phyloP scores from a whole-genome alignment of 2,797 vertebrate genomes.

The Coilia nasus region DNA sequence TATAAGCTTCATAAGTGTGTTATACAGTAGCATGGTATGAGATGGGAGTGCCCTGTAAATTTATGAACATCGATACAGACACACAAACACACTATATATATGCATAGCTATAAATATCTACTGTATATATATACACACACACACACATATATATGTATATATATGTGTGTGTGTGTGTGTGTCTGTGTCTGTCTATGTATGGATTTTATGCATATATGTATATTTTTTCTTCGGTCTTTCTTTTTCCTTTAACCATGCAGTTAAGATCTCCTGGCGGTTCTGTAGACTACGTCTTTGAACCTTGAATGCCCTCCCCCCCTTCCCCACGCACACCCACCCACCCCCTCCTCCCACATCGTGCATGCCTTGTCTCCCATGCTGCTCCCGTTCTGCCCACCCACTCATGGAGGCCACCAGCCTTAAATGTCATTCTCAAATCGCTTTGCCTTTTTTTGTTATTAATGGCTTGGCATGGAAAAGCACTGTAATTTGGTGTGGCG shows the following conservation, averaged over 20 bases:
- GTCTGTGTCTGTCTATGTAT: no score
- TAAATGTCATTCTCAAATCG: slow-evolving; percentile 70
- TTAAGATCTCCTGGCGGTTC: neutral
- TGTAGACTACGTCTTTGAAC: slow-evolving; percentile 26
- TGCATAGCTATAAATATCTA: no score
- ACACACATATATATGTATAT: no score
- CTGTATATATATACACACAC: no score
- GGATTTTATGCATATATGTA: neutral
- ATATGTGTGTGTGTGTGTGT: no score
- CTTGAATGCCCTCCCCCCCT: slow-evolving; percentile 31
- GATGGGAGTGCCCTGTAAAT: no score
- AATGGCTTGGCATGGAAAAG: slow-evolving; percentile 57
- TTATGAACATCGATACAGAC: no score
- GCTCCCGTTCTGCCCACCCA: neutral
- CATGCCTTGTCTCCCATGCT: neutral
- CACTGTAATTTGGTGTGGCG: slow-evolving; percentile 63
- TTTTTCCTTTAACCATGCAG: neutral
- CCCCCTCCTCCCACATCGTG: neutral
- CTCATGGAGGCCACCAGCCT: slow-evolving; percentile 48
- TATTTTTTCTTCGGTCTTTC: neutral
- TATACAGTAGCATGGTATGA: no score
- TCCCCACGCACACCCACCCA: neutral
- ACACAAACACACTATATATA: no score
- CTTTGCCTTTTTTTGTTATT: slow-evolving; percentile 65
- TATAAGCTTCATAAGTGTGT: no score